Evolutionary conservation across 2,113 vertebrate species (phyloP).

Genomic region (Pandion haliaetus): DNA sequence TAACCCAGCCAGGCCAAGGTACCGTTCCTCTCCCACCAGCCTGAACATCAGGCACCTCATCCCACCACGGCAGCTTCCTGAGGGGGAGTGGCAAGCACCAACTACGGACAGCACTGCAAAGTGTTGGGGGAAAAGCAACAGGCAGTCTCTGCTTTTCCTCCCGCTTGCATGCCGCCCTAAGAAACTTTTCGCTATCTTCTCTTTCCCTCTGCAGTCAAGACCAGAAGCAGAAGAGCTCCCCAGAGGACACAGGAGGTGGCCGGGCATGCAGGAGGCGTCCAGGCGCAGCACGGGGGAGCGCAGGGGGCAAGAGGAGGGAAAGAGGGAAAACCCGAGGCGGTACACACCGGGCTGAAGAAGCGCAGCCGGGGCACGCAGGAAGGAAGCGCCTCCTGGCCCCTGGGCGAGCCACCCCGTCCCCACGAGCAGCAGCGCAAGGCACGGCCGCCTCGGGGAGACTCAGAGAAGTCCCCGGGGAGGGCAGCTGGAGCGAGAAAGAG

Average conservation of each 20-base stretch:
- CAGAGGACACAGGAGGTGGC: background rate
- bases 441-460: no score
- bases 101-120: rapidly evolving
- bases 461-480: rapidly evolving
- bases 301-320: background rate
- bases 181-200: rapidly evolving
- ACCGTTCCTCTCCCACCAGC: rapidly evolving
- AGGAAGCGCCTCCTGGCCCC: no score
- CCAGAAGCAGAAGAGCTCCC: background rate
- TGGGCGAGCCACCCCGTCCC: rapidly evolving
- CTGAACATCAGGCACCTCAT: background rate
- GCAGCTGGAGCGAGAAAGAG: no score
- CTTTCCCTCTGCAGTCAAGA: background rate
- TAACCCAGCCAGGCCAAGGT: background rate
- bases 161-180: background rate
- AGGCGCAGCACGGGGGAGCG: background rate
- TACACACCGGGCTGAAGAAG: rapidly evolving
- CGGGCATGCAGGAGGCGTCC: rapidly evolving
- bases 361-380: rapidly evolving
- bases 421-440: background rate
- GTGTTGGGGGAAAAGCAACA: background rate
- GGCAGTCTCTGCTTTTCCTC: background rate
- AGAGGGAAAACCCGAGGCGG: rapidly evolving
- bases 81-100: background rate
- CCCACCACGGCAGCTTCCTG: background rate